Evolutionary conservation across 1,140 invertebrate genomes (phyloP).

Genomic region (Portunus trituberculatus): DNA sequence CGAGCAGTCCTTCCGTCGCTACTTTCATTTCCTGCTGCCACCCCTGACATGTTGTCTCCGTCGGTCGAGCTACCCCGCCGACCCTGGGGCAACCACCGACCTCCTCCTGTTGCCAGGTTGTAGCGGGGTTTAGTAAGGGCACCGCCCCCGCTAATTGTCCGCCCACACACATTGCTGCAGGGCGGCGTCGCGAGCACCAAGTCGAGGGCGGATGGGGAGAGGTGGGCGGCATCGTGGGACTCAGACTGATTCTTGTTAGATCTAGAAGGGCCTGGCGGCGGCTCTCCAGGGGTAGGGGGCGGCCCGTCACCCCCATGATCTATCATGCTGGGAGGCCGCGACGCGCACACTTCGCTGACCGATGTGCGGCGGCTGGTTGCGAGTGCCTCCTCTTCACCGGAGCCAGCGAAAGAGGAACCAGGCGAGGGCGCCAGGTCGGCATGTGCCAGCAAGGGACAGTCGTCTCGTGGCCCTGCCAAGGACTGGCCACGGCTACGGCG

Average conservation of each 20-base stretch:
- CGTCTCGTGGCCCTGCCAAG: background rate
- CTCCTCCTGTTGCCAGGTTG: background rate
- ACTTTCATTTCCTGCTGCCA: background rate
- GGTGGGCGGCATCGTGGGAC: background rate
- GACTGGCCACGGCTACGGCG: background rate
- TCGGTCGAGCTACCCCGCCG: constrained; percentile 47
- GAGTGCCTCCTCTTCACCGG: constrained; percentile 38
- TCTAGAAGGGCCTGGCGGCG: background rate
- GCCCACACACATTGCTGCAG: background rate
- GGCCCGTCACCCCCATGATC: constrained; percentile 17
- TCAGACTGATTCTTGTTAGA: background rate
- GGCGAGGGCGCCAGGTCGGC: constrained; percentile 5
- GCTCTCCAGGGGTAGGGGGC: background rate
- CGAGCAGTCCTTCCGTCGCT: constrained; percentile 36
- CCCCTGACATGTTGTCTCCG: background rate
- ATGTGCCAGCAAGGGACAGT: constrained; percentile 9
- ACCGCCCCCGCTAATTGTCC: background rate
- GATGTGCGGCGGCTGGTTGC: constrained; percentile 50
- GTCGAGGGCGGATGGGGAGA: background rate
- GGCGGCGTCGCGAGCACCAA: background rate
- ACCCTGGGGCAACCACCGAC: constrained; percentile 52
- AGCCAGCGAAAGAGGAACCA: constrained; percentile 31
- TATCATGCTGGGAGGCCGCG: constrained; percentile 62
- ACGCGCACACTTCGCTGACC: constrained; percentile 41
- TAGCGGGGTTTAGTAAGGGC: background rate